A percentile compares a stretch with the other conserved stretches of the same genome.
phyloP scores from a whole-genome alignment of 2,797 vertebrate species.

The Diplodus sargus region DNA sequence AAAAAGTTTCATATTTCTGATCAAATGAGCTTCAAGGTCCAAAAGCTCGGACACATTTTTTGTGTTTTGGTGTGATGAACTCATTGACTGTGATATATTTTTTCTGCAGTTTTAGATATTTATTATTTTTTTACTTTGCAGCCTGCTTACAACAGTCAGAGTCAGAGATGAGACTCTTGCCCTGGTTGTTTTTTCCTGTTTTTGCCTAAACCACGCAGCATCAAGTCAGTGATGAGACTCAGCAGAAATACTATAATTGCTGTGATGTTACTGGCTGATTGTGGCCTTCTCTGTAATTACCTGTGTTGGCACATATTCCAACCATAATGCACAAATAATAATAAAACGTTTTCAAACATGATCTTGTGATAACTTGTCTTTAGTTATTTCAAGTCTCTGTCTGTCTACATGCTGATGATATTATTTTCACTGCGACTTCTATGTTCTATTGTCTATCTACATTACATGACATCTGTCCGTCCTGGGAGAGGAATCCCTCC shows the following conservation, averaged over 20 bases:
- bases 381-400: too few species aligned
- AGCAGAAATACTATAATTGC: conserved; percentile 39
- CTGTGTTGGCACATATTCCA: conserved; percentile 68
- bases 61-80: conserved; percentile 1
- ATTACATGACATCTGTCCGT: too few species aligned
- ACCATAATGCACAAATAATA: conserved; percentile 57
- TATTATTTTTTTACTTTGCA: conserved; percentile 33
- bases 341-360: conserved; percentile 55
- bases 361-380: too few species aligned
- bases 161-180: conserved; percentile 2
- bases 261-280: conserved; percentile 45
- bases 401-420: too few species aligned
- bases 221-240: conserved; percentile 43
- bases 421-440: too few species aligned
- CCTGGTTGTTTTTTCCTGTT: conserved; percentile 8
- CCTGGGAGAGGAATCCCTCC: too few species aligned
- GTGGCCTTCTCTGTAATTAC: conserved; percentile 54
- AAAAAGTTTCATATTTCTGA: not conserved
- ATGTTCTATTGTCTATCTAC: too few species aligned
- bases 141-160: not conserved
- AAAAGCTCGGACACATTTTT: conserved; percentile 1
- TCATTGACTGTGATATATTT: conserved; percentile 29
- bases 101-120: conserved; percentile 35
- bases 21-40: conserved; percentile 13
- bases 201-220: conserved; percentile 29